A percentile compares a stretch with the other conserved stretches of the same genome.
These are phyloP conservation scores for Nematostella vectensis DNA, from an alignment of 92 coral and sea anemone genomes.

Conservation along the genomic window DNA sequence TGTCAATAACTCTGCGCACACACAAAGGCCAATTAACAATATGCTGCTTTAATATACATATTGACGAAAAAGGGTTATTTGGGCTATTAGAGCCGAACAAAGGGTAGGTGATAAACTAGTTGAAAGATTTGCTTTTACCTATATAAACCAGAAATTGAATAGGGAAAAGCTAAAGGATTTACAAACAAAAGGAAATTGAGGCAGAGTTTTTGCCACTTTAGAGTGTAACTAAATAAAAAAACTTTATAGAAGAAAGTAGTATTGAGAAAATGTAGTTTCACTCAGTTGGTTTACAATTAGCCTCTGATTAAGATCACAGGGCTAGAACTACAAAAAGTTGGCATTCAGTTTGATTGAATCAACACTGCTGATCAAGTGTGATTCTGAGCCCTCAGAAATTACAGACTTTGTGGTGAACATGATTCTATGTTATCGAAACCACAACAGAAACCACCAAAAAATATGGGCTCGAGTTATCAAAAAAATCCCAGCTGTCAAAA, in stretches of 20 bases:
- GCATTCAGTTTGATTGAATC: slow-evolving; percentile 24
- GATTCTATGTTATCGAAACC: slow-evolving; percentile 28
- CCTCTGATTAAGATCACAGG: background rate
- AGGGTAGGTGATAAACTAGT: background rate
- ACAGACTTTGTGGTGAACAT: slow-evolving; percentile 33
- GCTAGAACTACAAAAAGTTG: slow-evolving; percentile 6
- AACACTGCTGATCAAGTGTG: slow-evolving; percentile 30
- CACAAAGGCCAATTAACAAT: background rate
- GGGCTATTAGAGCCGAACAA: background rate
- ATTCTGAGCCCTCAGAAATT: slow-evolving; percentile 27
- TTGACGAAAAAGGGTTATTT: background rate
- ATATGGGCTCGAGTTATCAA: background rate
- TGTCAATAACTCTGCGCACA: background rate
- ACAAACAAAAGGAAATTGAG: background rate
- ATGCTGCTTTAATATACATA: background rate
- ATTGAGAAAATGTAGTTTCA: background rate
- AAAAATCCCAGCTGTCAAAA: background rate
- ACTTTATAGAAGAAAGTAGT: background rate
- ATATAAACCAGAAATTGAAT: background rate
- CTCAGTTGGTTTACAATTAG: background rate
- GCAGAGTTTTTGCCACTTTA: background rate
- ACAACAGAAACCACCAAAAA: slow-evolving; percentile 22
- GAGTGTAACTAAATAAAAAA: background rate
- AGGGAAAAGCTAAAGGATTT: background rate
- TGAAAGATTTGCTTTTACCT: background rate